phyloP scores from a whole-genome alignment of 2,888 invertebrate species.

The Pseudococcus longispinus region DNA sequence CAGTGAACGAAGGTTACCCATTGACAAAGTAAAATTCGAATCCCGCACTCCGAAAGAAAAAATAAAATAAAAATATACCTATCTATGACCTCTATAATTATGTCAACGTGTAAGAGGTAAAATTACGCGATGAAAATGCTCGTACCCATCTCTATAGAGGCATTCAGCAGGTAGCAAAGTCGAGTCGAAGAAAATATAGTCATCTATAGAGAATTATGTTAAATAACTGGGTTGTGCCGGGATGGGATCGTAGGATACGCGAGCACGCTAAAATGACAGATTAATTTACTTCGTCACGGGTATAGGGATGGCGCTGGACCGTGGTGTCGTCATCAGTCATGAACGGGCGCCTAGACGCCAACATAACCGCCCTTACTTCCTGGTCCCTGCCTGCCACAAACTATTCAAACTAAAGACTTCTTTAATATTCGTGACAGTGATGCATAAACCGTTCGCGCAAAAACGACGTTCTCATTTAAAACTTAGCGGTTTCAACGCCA shows the following conservation, averaged over 20 bases:
- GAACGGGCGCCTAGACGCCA: slow-evolving; percentile 41
- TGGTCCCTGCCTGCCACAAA: slow-evolving; percentile 22
- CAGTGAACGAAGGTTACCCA: neutral
- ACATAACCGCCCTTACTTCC: slow-evolving; percentile 38
- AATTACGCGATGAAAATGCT: neutral
- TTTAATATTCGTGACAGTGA: slow-evolving; percentile 56
- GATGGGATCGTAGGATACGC: neutral
- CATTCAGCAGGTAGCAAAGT: slow-evolving; percentile 5
- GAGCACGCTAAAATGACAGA: slow-evolving; percentile 50
- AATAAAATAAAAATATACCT: neutral
- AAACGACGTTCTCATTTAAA: slow-evolving; percentile 55
- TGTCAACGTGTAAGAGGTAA: neutral
- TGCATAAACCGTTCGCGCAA: slow-evolving; percentile 54
- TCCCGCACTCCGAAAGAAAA: neutral
- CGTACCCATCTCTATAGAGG: neutral
- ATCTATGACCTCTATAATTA: neutral
- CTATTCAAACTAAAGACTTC: slow-evolving; percentile 45
- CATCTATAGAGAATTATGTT: slow-evolving; percentile 33
- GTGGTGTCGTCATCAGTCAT: slow-evolving; percentile 51
- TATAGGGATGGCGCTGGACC: slow-evolving; percentile 50
- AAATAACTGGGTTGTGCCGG: slow-evolving; percentile 27
- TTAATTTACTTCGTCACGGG: slow-evolving; percentile 49
- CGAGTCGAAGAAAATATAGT: slow-evolving; percentile 25
- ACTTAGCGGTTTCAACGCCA: slow-evolving; percentile 42
- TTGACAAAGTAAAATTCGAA: neutral